These are phyloP conservation scores for Aurelia sp. DNA, from an alignment of 30 jellyfish, hydroid and myxozoan genomes.

Conservation along the genomic window DNA sequence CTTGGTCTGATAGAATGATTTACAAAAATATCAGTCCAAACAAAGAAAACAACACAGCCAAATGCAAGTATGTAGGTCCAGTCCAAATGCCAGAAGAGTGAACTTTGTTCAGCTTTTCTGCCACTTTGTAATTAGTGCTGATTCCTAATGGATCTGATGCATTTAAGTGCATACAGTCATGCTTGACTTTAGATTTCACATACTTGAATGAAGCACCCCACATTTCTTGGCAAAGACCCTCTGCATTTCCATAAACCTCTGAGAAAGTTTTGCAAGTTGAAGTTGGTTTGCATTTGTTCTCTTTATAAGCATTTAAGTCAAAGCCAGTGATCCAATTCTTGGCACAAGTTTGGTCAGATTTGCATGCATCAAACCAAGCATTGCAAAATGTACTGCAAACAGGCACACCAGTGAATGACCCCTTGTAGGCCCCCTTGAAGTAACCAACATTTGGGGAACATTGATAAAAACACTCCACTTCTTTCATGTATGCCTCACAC, in stretches of 20 bases:
- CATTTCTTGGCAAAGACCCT: conserved; percentile 71
- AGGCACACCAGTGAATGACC: conserved; percentile 79
- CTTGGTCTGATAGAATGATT: no score
- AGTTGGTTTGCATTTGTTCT: conserved; percentile 59
- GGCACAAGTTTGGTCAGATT: conserved; percentile 67
- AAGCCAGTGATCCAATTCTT: conserved; percentile 74
- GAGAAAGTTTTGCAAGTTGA: conserved; percentile 39
- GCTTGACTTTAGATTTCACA: conserved; percentile 12
- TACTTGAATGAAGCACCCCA: conserved; percentile 83
- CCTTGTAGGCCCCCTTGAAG: conserved; percentile 72
- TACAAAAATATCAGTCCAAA: no score
- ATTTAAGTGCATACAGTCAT: conserved; percentile 76
- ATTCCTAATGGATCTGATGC: conserved; percentile 4
- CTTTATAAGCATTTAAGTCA: conserved; percentile 1
- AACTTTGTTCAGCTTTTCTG: conserved; percentile 22
- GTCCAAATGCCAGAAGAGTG: no score
- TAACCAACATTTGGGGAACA: conserved; percentile 88
- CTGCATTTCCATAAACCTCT: conserved; percentile 54
- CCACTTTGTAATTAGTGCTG: conserved; percentile 21
- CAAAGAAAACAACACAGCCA: no score
- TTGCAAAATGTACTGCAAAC: conserved; percentile 69
- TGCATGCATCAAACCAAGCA: conserved; percentile 88
- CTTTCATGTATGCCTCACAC: conserved; percentile 70
- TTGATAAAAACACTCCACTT: conserved; percentile 78
- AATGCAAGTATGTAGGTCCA: no score